Evolutionary conservation across 2,888 invertebrate genomes (phyloP).

Genomic region (Anorthoa munda): DNA sequence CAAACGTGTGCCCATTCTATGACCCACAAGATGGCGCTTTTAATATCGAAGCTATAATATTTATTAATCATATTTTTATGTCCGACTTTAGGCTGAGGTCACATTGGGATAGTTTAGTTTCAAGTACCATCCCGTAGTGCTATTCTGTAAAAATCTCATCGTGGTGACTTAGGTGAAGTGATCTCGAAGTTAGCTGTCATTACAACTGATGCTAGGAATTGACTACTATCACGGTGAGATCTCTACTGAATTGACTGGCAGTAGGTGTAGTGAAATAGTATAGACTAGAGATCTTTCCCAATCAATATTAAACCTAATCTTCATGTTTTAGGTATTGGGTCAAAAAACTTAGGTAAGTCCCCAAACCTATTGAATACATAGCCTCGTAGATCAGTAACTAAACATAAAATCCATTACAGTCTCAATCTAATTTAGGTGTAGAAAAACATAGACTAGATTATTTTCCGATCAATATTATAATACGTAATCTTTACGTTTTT

Average conservation of each 20-base stretch:
- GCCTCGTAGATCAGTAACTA: too few species aligned
- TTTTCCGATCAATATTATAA: too few species aligned
- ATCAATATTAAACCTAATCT: not conserved
- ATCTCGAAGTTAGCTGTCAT: too few species aligned
- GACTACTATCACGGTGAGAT: too few species aligned
- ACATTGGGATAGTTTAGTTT: slow-evolving; percentile 5
- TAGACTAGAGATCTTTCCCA: not conserved
- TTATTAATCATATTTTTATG: slow-evolving; percentile 45
- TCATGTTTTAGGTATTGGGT: not conserved
- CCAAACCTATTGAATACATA: not conserved
- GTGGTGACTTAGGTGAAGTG: too few species aligned
- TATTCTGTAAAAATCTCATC: too few species aligned
- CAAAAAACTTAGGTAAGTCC: slow-evolving; percentile 4
- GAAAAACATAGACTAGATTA: too few species aligned
- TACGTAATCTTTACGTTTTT: too few species aligned
- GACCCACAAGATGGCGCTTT: slow-evolving; percentile 35
- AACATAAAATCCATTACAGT: too few species aligned
- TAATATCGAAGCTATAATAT: slow-evolving; percentile 34
- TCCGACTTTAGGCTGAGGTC: slow-evolving; percentile 3
- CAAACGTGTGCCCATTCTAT: slow-evolving; percentile 23
- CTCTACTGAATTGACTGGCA: too few species aligned
- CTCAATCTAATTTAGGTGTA: too few species aligned
- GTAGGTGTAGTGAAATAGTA: not conserved
- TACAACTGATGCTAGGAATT: too few species aligned
- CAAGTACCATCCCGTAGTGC: not conserved